Conservation (phyloP, 2,888 invertebrate genomes). For the Drosophila hamatofila region DNA sequence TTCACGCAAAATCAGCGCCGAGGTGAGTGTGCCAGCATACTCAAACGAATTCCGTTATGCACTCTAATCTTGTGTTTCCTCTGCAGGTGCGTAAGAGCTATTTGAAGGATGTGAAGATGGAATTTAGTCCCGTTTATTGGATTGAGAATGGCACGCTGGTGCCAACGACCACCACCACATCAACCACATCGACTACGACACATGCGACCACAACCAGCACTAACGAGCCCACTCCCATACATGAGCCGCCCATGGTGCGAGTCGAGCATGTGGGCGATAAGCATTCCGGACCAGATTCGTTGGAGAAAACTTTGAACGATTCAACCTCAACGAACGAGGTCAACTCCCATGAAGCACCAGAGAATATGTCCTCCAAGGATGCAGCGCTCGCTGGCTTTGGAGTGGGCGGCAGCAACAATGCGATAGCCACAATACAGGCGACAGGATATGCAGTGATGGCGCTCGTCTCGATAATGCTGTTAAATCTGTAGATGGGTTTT, state of each 20-base stretch:
- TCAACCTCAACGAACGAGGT: slow-evolving; percentile 74
- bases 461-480: slow-evolving; percentile 42
- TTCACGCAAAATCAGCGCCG: slow-evolving; percentile 82
- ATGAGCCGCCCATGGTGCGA: slow-evolving; percentile 85
- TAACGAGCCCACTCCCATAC: slow-evolving; percentile 86
- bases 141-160: slow-evolving; percentile 91
- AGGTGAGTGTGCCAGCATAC: slow-evolving; percentile 66
- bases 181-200: slow-evolving; percentile 87
- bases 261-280: slow-evolving; percentile 77
- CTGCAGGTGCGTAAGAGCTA: slow-evolving; percentile 87
- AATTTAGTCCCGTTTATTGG: slow-evolving; percentile 92
- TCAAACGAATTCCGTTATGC: background rate
- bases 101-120: slow-evolving; percentile 89
- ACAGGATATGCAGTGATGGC: slow-evolving; percentile 32
- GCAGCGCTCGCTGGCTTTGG: slow-evolving; percentile 73
- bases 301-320: slow-evolving; percentile 79
- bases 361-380: slow-evolving; percentile 82
- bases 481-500: slow-evolving; percentile 66
- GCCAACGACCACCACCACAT: slow-evolving; percentile 90
- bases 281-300: slow-evolving; percentile 79
- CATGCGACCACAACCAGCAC: slow-evolving; percentile 86
- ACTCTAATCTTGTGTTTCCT: background rate
- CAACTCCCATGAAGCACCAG: slow-evolving; percentile 78
- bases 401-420: slow-evolving; percentile 14
- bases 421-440: slow-evolving; percentile 28